Evolutionary conservation across 1,140 invertebrate species (phyloP).

Genomic region (Eciton burchellii): DNA sequence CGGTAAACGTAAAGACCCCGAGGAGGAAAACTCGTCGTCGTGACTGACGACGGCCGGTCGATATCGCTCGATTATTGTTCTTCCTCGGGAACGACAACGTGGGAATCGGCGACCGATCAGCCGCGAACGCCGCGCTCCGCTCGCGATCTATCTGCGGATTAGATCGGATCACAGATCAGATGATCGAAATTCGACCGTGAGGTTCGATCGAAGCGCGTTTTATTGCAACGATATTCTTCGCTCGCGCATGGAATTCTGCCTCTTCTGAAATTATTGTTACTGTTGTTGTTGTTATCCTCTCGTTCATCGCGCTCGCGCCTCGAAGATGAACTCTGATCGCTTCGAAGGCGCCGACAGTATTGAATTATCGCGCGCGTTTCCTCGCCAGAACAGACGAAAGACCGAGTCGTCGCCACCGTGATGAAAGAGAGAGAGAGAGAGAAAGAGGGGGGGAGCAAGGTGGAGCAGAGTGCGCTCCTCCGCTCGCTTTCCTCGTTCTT

Average conservation of each 20-base stretch:
- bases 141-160: not conserved
- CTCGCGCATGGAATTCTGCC: too few relatives aligned
- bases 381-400: not conserved
- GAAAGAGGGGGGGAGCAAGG: too few relatives aligned
- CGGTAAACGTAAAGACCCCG: constrained; percentile 53
- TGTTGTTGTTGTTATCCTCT: too few relatives aligned
- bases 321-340: too few relatives aligned
- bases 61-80: not conserved
- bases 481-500: constrained; percentile 64
- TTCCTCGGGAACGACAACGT: not conserved
- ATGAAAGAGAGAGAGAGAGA: too few relatives aligned
- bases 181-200: not conserved
- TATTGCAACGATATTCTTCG: too few relatives aligned
- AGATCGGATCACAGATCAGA: not conserved
- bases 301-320: too few relatives aligned
- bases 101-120: constrained; percentile 41
- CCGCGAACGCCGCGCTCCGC: constrained; percentile 28
- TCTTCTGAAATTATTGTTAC: too few relatives aligned
- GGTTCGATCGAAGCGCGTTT: not conserved
- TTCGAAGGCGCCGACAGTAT: not conserved
- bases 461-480: constrained; percentile 26
- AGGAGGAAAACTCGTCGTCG: not conserved
- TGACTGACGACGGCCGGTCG: not conserved
- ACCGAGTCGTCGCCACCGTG: not conserved
- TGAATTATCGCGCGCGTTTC: constrained; percentile 46